Conservation (phyloP, 2,888 invertebrate species). For the Cheilosia impressa region DNA sequence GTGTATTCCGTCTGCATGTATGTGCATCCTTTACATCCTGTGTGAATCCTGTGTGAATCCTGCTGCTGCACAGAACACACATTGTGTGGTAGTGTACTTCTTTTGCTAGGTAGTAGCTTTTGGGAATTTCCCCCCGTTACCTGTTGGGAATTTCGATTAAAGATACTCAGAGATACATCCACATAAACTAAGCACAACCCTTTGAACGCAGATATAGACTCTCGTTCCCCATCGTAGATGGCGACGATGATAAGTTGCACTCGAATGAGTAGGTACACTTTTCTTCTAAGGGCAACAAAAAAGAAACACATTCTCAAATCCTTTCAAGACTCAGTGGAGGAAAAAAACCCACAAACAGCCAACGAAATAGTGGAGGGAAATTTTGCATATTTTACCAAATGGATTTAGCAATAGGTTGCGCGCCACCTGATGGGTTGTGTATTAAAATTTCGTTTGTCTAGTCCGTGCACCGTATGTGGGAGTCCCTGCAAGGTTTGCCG, state of each 20-base stretch:
- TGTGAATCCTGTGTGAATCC: constrained; percentile 45
- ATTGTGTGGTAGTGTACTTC: constrained; percentile 23
- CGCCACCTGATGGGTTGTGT: constrained; percentile 68
- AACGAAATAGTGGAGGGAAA: constrained; percentile 12
- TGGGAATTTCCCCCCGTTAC: constrained; percentile 76
- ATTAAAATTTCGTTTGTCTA: constrained; percentile 61
- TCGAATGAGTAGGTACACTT: constrained; percentile 60
- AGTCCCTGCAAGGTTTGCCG: constrained; percentile 33
- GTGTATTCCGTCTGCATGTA: constrained; percentile 48
- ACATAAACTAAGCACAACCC: constrained; percentile 24
- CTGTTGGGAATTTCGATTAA: constrained; percentile 84
- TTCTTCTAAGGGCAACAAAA: neutral
- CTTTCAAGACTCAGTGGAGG: constrained; percentile 33
- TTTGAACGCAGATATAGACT: constrained; percentile 8
- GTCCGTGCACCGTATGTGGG: constrained; percentile 3
- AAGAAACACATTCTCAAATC: constrained; percentile 36
- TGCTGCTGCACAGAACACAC: constrained; percentile 72
- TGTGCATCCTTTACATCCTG: constrained; percentile 13
- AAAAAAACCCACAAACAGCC: constrained; percentile 24
- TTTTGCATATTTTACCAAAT: constrained; percentile 68
- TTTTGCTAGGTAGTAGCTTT: constrained; percentile 77
- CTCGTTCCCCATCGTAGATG: constrained; percentile 20
- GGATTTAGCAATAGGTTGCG: constrained; percentile 57
- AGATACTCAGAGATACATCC: constrained; percentile 78
- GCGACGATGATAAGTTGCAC: constrained; percentile 72